Percentiles rank a stretch among this genome's conserved stretches.
These are phyloP conservation scores for Chondrilla cf. caribensis DNA, from an alignment of 37 sponge, comb jelly and placozoan species.

Conservation along the genomic window DNA sequence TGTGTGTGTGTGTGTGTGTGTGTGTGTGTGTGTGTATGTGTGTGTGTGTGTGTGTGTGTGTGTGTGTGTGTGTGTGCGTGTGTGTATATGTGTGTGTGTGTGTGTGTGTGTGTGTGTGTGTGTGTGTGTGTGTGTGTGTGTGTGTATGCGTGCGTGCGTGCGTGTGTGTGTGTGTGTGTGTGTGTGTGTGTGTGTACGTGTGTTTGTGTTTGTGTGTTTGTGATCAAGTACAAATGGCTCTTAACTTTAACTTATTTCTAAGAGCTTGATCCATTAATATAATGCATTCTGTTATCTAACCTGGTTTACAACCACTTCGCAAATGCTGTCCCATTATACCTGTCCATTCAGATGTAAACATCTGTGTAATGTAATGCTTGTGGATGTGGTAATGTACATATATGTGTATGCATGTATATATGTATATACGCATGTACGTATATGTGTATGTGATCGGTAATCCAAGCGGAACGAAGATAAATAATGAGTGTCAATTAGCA, in stretches of 20 bases:
- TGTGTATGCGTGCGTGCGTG: neutral
- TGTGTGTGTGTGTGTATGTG: neutral
- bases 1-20: slow-evolving; percentile 15
- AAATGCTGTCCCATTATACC: no score
- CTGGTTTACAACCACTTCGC: no score
- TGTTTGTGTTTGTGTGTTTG: neutral
- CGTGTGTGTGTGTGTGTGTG: slow-evolving; percentile 1
- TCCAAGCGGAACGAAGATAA: no score
- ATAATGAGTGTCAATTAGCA: neutral
- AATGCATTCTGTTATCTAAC: no score
- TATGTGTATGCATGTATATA: neutral
- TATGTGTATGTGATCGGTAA: neutral
- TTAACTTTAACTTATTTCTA: no score
- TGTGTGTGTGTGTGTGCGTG: neutral
- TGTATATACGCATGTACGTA: neutral
- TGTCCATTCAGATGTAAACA: neutral
- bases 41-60: neutral
- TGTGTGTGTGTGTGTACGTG: neutral
- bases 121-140: neutral
- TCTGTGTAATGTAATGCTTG: neutral
- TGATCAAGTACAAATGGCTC: no score
- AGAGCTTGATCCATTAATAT: no score
- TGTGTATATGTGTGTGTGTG: neutral
- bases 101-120: neutral
- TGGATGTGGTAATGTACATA: neutral